Conservation (phyloP, 2,113 vertebrate species). For the Myotis davidii region DNA sequence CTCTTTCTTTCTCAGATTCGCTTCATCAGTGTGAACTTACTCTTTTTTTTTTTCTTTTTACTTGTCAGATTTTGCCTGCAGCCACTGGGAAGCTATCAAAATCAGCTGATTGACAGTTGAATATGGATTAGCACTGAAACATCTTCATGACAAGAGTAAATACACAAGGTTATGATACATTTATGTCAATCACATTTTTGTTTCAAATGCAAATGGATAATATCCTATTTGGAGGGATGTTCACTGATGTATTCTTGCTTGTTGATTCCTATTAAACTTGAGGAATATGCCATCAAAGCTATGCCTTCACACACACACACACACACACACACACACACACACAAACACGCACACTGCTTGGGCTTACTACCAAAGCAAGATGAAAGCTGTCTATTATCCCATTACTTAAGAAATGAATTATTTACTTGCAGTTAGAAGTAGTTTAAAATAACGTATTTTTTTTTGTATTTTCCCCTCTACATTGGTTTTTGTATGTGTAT, state of each 20-base stretch:
- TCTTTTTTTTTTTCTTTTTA: neutral
- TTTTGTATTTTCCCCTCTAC: neutral
- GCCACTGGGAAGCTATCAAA: neutral
- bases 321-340: neutral
- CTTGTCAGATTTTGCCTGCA: neutral
- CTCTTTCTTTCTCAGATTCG: conserved; percentile 37
- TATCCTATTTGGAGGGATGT: neutral
- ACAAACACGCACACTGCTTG: neutral
- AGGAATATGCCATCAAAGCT: conserved; percentile 14
- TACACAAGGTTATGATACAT: neutral
- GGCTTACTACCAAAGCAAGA: conserved; percentile 49
- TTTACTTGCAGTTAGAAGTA: conserved; percentile 54
- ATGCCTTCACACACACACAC: neutral
- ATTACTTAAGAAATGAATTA: conserved; percentile 60
- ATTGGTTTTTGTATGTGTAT: conserved; percentile 11
- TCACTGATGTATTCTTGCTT: neutral
- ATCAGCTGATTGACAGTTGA: conserved; percentile 4
- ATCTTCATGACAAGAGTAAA: neutral
- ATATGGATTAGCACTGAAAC: neutral
- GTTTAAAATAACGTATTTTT: conserved; percentile 55
- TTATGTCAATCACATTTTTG: neutral
- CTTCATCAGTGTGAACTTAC: neutral
- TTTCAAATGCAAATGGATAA: conserved; percentile 27
- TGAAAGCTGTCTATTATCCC: conserved; percentile 54
- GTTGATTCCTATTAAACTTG: conserved; percentile 46